A percentile compares a stretch with the other conserved stretches of the same genome.
Evolutionary conservation across 2,113 vertebrate species (phyloP).

Genomic region (Lycaon pictus): DNA sequence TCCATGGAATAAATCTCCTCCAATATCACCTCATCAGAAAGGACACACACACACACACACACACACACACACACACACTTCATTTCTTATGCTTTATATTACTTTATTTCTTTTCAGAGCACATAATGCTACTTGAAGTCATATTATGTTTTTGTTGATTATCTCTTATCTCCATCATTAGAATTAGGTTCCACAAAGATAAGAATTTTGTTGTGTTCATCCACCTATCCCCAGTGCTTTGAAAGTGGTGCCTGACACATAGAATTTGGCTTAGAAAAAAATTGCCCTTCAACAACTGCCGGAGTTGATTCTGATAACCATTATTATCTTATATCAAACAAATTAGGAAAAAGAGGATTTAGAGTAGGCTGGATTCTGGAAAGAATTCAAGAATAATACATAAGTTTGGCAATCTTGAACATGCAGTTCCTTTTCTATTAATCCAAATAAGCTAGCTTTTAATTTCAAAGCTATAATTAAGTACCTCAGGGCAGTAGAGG

Average conservation of each 20-base stretch:
- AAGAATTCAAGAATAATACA: slow-evolving; percentile 52
- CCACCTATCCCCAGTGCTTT: neutral
- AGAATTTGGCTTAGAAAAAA: neutral
- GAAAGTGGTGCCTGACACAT: neutral
- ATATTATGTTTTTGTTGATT: neutral
- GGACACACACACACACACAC: neutral
- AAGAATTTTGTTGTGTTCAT: slow-evolving; percentile 4
- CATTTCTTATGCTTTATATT: slow-evolving; percentile 15
- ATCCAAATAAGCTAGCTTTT: slow-evolving; percentile 41
- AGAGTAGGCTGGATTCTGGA: slow-evolving; percentile 1
- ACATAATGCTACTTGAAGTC: slow-evolving; percentile 28
- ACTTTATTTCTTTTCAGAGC: slow-evolving; percentile 36
- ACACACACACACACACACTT: neutral
- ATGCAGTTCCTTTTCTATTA: slow-evolving; percentile 17
- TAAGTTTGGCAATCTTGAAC: slow-evolving; percentile 30
- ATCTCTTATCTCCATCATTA: slow-evolving; percentile 22
- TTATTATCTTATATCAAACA: neutral
- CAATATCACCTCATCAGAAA: neutral
- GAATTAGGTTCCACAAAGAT: neutral
- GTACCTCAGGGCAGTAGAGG: slow-evolving; percentile 8
- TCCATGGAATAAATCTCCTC: slow-evolving; percentile 1
- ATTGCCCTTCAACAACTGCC: neutral
- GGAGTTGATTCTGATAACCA: slow-evolving; percentile 4
- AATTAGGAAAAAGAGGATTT: slow-evolving; percentile 31
- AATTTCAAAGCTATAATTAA: slow-evolving; percentile 67